Conservation (phyloP, 2,113 vertebrate species). For the Phalacrocorax aristotelis region DNA sequence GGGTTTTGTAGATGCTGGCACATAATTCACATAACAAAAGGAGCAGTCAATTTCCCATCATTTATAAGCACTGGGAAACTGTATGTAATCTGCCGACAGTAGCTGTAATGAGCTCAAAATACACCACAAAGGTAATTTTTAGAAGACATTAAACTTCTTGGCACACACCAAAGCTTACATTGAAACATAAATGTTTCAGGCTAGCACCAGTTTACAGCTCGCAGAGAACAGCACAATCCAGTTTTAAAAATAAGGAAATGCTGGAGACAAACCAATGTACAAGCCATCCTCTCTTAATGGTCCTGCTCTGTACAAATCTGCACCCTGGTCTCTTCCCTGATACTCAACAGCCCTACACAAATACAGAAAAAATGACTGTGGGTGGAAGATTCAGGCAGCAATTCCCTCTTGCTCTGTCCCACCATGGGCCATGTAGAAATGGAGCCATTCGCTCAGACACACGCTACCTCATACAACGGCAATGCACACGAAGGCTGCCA, state of each 20-base stretch:
- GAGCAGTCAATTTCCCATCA: not conserved
- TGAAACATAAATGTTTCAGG: not conserved
- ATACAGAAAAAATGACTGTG: not conserved
- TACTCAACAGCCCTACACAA: not conserved
- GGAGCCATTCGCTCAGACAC: not conserved
- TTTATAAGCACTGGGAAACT: not conserved
- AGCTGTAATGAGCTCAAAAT: not conserved
- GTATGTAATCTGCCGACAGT: not conserved
- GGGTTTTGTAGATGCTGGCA: not conserved
- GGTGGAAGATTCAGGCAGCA: not conserved
- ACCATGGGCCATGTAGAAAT: accelerated
- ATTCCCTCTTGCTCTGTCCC: not conserved
- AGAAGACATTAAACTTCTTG: not conserved
- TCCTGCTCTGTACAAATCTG: not conserved
- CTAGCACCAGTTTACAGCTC: not conserved
- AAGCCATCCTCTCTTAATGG: not conserved
- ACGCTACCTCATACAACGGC: accelerated
- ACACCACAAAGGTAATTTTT: not conserved
- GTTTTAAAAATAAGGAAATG: not conserved
- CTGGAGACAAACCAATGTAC: not conserved
- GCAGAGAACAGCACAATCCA: not conserved
- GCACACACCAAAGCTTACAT: not conserved
- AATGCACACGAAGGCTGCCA: accelerated
- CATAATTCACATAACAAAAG: not conserved
- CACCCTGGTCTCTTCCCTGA: not conserved